phyloP scores from a whole-genome alignment of 2,113 vertebrate genomes.

The Sorex fumeus region DNA sequence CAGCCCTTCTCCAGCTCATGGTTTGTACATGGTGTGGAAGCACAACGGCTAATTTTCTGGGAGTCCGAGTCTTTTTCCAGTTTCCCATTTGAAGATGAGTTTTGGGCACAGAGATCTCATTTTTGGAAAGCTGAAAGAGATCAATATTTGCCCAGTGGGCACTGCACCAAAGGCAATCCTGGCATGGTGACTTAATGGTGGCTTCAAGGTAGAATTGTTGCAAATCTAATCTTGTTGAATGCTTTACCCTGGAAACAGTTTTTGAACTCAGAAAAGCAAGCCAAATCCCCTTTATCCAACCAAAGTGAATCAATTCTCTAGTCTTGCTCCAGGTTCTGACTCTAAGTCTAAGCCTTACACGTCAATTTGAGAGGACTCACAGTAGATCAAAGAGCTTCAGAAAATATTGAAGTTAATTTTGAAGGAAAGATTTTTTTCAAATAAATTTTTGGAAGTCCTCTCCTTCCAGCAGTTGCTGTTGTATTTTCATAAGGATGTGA shows the following conservation, averaged over 20 bases:
- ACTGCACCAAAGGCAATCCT: background rate
- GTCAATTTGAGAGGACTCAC: background rate
- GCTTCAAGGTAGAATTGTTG: constrained; percentile 60
- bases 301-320: background rate
- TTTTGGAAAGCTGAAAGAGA: constrained; percentile 53
- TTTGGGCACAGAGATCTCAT: constrained; percentile 20
- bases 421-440: background rate
- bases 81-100: constrained; percentile 55
- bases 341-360: constrained; percentile 30
- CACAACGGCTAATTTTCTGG: constrained; percentile 55
- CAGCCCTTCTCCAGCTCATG: background rate
- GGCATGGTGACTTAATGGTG: constrained; percentile 7
- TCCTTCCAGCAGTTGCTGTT: constrained; percentile 28
- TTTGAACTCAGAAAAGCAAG: background rate
- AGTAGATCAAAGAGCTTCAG: constrained; percentile 24
- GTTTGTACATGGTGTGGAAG: constrained; percentile 19
- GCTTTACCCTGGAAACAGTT: background rate
- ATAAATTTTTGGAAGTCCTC: background rate
- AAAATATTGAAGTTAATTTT: constrained; percentile 8
- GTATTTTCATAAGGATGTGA: constrained; percentile 27
- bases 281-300: constrained; percentile 39
- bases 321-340: background rate
- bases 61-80: constrained; percentile 19
- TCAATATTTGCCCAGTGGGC: constrained; percentile 42
- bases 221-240: constrained; percentile 13